These are phyloP conservation scores for Anorthoa munda DNA, from an alignment of 2,888 invertebrate genomes.

Conservation along the genomic window DNA sequence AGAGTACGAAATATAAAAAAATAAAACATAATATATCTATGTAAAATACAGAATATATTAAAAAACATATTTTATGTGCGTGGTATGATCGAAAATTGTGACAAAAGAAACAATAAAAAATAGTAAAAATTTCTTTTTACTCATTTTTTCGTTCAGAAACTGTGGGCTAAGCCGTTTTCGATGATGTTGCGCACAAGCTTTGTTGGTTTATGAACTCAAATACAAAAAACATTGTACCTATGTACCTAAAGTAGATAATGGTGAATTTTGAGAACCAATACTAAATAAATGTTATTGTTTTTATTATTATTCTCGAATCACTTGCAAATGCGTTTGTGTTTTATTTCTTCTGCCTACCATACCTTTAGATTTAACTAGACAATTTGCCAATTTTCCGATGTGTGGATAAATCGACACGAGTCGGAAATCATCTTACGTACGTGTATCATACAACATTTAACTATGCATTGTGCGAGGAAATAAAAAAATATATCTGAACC, in stretches of 20 bases:
- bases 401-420: too few species aligned
- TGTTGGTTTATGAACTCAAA: constrained; percentile 87
- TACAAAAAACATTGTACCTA: constrained; percentile 89
- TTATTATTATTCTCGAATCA: constrained; percentile 90
- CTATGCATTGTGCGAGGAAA: too few species aligned
- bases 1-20: constrained; percentile 84
- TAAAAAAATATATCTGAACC: too few species aligned
- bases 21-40: constrained; percentile 80
- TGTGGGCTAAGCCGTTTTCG: constrained; percentile 66
- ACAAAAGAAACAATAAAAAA: constrained; percentile 34
- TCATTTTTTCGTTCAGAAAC: constrained; percentile 51
- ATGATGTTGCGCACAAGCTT: constrained; percentile 80
- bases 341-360: constrained; percentile 74
- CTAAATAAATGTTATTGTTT: constrained; percentile 90
- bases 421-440: too few species aligned
- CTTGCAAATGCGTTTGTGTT: constrained; percentile 87
- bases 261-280: constrained; percentile 89
- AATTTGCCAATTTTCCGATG: too few species aligned
- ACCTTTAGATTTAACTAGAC: background rate
- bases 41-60: constrained; percentile 86
- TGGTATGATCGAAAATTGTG: constrained; percentile 75
- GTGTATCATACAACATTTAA: too few species aligned
- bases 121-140: constrained; percentile 39
- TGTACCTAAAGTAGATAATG: constrained; percentile 88
- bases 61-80: constrained; percentile 84